These are phyloP conservation scores for Oryzaephilus surinamensis DNA, from an alignment of 1,140 invertebrate species.

Conservation along the genomic window DNA sequence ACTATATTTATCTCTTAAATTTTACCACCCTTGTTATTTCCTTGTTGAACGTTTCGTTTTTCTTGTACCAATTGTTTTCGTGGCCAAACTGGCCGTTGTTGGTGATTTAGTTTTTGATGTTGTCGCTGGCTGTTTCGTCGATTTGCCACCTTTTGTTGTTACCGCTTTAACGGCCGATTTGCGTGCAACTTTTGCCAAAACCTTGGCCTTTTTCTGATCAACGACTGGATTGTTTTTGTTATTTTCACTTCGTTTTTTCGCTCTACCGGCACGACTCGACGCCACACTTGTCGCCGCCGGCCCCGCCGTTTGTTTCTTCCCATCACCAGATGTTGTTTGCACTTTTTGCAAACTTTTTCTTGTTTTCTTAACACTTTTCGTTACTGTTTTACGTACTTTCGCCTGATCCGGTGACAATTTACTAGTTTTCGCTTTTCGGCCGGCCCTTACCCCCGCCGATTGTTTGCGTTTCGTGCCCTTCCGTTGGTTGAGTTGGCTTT, in stretches of 20 bases:
- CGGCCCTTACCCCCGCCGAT: slow-evolving; percentile 3
- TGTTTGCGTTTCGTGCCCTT: slow-evolving; percentile 32
- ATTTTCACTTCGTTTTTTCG: slow-evolving; percentile 12
- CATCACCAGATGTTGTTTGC: not conserved
- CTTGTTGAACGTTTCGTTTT: too few relatives aligned
- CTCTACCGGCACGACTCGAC: slow-evolving; percentile 10
- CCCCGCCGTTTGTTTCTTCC: slow-evolving; percentile 8
- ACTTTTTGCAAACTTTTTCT: not conserved
- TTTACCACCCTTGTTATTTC: too few relatives aligned
- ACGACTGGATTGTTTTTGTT: slow-evolving; percentile 24
- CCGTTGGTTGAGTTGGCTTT: slow-evolving; percentile 64
- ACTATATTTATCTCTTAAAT: too few relatives aligned
- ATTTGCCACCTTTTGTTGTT: slow-evolving; percentile 1
- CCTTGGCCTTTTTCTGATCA: slow-evolving; percentile 34
- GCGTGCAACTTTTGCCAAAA: slow-evolving; percentile 32
- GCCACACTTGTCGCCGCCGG: slow-evolving; percentile 7
- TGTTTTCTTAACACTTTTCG: slow-evolving; percentile 6
- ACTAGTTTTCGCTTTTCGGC: slow-evolving; percentile 9
- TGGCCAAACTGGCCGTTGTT: too few relatives aligned
- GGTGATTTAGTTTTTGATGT: too few relatives aligned
- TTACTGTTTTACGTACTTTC: slow-evolving; percentile 24
- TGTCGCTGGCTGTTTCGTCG: slow-evolving; percentile 7
- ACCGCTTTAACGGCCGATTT: slow-evolving; percentile 12
- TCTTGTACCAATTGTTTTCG: too few relatives aligned
- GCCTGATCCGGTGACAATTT: slow-evolving; percentile 20